Evolutionary conservation across 2,113 vertebrate species (phyloP), one percentile per base, ranked within the genome.

Genomic region (Xyliphius kryptos): DNA sequence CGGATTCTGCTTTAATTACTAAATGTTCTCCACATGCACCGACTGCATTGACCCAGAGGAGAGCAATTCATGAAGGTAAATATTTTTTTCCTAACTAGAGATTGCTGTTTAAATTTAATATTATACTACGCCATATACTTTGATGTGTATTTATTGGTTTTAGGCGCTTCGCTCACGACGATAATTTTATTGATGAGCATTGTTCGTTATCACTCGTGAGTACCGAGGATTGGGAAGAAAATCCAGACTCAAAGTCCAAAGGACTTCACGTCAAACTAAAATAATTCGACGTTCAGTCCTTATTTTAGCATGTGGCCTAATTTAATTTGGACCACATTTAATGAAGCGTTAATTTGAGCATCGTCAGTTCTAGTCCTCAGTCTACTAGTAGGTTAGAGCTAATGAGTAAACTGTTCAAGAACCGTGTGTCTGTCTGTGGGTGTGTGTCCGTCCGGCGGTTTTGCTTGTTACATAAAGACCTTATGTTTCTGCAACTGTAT

Each of bases 41-140:
- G 61, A 36, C 26, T 47, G 37, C 46, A 57, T 22, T 36, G 15
- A 56, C 37, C 26, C 6, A 15, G 19, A 19, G 16, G 43, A 66
- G 14, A 51, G 14, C 11, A 41, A 60, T 54, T 57, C 52, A 58
- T 17, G 46, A 62, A 69, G 67, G 71, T 73, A 69, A 62, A 55
- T 36, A 38, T 1, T 10, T 16, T 58, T 38, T 19, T 47, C 11
- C 13, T 14, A 53, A 53, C 5, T 32, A 41, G 13, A 10, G 13
- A 9, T 9, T 7, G 40, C 40, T 41, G 40, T 41, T 41, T 41
- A 12, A 41, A 41, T 5, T 32, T 1, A 1, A 32, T 32, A 32
- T 32, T 32, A 5, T 32, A 32, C 26, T 32, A 5, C 26, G 26
- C 26, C 4, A 32, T 32, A 32, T 6, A 32, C 26, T 6, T 32